A percentile compares a stretch with the other conserved stretches of the same genome.
These are phyloP conservation scores for Caenorhabditis sp. DNA, from an alignment of 2,888 invertebrate genomes.

Conservation along the genomic window DNA sequence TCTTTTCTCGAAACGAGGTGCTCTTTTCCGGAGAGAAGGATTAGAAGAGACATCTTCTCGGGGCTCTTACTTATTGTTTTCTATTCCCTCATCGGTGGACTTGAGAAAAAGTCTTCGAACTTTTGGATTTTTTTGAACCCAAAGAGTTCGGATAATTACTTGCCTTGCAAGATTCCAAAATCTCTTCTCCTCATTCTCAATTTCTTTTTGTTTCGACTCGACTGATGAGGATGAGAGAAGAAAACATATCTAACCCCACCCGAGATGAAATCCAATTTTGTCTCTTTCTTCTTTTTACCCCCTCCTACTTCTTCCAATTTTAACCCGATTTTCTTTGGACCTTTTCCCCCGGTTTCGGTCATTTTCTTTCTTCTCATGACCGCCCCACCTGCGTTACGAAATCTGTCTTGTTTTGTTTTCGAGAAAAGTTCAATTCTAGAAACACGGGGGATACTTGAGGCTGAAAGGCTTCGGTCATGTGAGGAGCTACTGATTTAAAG, in stretches of 20 bases:
- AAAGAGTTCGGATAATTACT: background rate
- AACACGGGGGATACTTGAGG: too few species aligned
- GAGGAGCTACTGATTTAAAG: too few species aligned
- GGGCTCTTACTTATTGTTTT: constrained; percentile 13
- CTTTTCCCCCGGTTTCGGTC: constrained; percentile 19
- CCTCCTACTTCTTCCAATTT: constrained; percentile 36
- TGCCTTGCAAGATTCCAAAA: background rate
- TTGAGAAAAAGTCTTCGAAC: background rate
- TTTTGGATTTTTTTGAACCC: background rate
- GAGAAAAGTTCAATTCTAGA: too few species aligned
- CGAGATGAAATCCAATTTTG: constrained; percentile 45
- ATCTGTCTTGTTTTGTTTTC: background rate
- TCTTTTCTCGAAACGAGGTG: background rate
- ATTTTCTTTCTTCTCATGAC: constrained; percentile 38
- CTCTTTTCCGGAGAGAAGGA: constrained; percentile 30
- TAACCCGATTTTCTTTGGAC: constrained; percentile 60
- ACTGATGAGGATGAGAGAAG: constrained; percentile 32
- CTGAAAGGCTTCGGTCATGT: too few species aligned
- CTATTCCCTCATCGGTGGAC: constrained; percentile 5
- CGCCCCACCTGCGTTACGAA: constrained; percentile 45
- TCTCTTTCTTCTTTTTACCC: constrained; percentile 9
- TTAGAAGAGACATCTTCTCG: background rate
- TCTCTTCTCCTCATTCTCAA: background rate
- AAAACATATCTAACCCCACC: constrained; percentile 36
- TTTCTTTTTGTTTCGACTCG: constrained; percentile 30